A percentile compares a stretch with the other conserved stretches of the same genome.
Evolutionary conservation across 2,888 invertebrate species (phyloP).

Genomic region (Lampropteryx suffumata): DNA sequence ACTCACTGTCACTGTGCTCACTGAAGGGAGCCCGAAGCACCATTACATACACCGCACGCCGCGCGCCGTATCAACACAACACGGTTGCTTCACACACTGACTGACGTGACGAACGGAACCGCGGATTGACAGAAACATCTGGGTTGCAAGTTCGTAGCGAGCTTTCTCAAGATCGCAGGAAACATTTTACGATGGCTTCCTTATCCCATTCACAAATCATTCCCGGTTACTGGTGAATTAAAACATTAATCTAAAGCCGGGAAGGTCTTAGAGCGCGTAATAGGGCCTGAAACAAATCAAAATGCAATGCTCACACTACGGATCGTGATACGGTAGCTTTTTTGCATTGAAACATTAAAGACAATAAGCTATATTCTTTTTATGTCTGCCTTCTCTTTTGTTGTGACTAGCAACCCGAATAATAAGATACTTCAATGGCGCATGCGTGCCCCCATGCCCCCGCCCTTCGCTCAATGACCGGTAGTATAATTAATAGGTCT

Average conservation of each 20-base stretch:
- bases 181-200: not conserved
- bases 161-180: constrained; percentile 9
- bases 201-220: too few relatives aligned
- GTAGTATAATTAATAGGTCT: constrained; percentile 51
- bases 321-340: too few relatives aligned
- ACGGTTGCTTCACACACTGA: constrained; percentile 47
- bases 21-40: constrained; percentile 46
- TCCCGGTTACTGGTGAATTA: not conserved
- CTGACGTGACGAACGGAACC: constrained; percentile 13
- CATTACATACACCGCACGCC: constrained; percentile 47
- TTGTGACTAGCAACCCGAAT: constrained; percentile 47
- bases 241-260: not conserved
- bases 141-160: constrained; percentile 30
- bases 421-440: constrained; percentile 43
- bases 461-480: constrained; percentile 73
- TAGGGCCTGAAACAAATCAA: too few relatives aligned
- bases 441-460: constrained; percentile 71
- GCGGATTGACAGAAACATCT: constrained; percentile 27
- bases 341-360: constrained; percentile 7
- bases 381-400: constrained; percentile 24
- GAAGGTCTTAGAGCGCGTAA: too few relatives aligned
- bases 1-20: constrained; percentile 57
- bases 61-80: constrained; percentile 53
- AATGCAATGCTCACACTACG: too few relatives aligned
- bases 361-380: constrained; percentile 12